Evolutionary conservation across 2,888 invertebrate genomes (phyloP).

Genomic region (Branchellion lobata): DNA sequence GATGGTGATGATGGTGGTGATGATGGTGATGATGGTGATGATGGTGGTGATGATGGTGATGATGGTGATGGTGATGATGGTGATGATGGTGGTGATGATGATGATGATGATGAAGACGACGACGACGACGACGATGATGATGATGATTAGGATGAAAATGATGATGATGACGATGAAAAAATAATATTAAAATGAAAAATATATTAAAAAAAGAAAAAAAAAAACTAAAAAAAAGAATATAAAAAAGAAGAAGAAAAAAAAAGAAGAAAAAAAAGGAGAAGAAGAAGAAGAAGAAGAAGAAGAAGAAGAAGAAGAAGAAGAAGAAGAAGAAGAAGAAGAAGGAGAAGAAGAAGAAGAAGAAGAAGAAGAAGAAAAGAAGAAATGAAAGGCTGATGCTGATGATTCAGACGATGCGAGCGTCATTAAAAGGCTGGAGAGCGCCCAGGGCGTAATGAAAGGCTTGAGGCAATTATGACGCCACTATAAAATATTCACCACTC

Average conservation of each 20-base stretch:
- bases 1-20: conserved; percentile 42
- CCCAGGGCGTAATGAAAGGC: conserved; percentile 16
- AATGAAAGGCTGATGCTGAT: not conserved
- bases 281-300: not conserved
- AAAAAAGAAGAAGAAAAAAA: not conserved
- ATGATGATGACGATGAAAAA: conserved; percentile 6
- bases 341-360: not conserved
- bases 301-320: not conserved
- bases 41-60: conserved; percentile 40
- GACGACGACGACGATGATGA: conserved; percentile 42
- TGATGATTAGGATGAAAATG: conserved; percentile 32
- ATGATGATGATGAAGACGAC: conserved; percentile 39
- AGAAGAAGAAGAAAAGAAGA: not conserved
- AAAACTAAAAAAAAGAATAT: no score
- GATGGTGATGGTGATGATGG: conserved; percentile 43
- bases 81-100: conserved; percentile 34
- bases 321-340: not conserved
- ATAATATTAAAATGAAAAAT: not conserved
- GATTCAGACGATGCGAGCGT: no score
- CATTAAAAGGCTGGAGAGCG: no score
- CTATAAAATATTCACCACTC: not conserved
- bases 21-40: conserved; percentile 42
- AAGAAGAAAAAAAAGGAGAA: not conserved
- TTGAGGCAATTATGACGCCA: not conserved
- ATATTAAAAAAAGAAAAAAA: no score